A percentile compares a stretch with the other conserved stretches of the same genome.
phyloP scores from a whole-genome alignment of 2,888 invertebrate species.

The Trichacis sp. region DNA sequence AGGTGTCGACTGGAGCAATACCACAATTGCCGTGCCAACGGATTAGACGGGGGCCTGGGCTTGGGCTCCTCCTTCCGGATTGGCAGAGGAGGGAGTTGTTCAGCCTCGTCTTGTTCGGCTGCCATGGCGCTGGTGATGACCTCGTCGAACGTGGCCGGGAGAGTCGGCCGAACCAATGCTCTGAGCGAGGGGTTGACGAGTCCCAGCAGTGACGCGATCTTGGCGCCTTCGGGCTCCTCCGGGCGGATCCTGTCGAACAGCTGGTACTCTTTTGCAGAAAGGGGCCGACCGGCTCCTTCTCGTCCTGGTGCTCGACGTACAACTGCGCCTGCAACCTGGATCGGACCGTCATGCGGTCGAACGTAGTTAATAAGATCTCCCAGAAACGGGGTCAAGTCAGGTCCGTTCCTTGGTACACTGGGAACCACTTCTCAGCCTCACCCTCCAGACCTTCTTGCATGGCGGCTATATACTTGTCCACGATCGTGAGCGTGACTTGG shows the following conservation, averaged over 20 bases:
- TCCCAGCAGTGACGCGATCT: slow-evolving; percentile 24
- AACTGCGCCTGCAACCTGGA: slow-evolving; percentile 8
- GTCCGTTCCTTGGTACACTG: slow-evolving; percentile 3
- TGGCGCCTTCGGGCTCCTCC: slow-evolving; percentile 25
- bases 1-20: slow-evolving; percentile 8
- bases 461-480: not conserved
- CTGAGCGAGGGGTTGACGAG: not conserved
- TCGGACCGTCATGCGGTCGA: slow-evolving; percentile 3
- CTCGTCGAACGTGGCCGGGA: not conserved
- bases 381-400: slow-evolving; percentile 14
- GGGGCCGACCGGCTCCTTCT: slow-evolving; percentile 11
- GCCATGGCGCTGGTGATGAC: slow-evolving; percentile 1
- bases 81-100: too few relatives aligned
- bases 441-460: not conserved
- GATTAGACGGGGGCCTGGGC: too few relatives aligned
- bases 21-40: slow-evolving; percentile 6
- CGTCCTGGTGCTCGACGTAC: slow-evolving; percentile 4
- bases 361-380: not conserved
- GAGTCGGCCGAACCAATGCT: not conserved
- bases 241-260: slow-evolving; percentile 17
- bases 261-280: slow-evolving; percentile 18
- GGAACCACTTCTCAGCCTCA: slow-evolving; percentile 12
- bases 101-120: slow-evolving; percentile 1
- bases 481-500: not conserved
- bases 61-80: too few relatives aligned